A percentile compares a stretch with the other conserved stretches of the same genome.
Evolutionary conservation across 2,888 invertebrate species (phyloP).

Genomic region (Caenorhabditis plicata): DNA sequence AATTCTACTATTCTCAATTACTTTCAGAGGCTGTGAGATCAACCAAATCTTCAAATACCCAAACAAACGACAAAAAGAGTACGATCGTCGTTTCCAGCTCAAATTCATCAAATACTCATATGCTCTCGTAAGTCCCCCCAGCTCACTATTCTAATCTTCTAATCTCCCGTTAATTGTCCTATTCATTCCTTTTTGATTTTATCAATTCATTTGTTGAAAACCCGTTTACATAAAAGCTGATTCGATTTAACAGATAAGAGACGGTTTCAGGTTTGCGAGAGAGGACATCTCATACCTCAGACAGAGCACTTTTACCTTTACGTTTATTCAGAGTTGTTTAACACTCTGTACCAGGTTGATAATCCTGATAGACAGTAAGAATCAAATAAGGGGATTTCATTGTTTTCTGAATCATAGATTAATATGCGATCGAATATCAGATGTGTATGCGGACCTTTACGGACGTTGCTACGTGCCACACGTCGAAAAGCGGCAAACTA

Average conservation of each 20-base stretch:
- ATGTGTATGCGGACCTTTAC: conserved; percentile 54
- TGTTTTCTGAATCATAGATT: conserved; percentile 5
- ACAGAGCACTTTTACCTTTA: conserved; percentile 32
- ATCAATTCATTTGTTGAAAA: not conserved
- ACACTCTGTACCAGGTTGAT: conserved; percentile 49
- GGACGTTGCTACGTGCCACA: conserved; percentile 58
- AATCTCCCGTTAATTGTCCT: no score
- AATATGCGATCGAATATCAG: conserved; percentile 50
- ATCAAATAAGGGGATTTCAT: not conserved
- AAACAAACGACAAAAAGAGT: conserved; percentile 34
- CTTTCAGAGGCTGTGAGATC: conserved; percentile 52
- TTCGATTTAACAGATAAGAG: no score
- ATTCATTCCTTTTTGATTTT: not conserved
- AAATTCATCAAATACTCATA: conserved; percentile 57
- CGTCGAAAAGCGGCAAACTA: conserved; percentile 34
- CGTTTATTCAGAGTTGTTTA: conserved; percentile 39
- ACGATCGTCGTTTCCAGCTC: conserved; percentile 51
- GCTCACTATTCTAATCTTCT: not conserved
- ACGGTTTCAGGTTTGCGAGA: conserved; percentile 47
- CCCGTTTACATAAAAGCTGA: not conserved
- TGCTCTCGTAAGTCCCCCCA: conserved; percentile 49
- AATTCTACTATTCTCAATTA: no score
- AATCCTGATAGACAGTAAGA: conserved; percentile 51
- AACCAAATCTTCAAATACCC: conserved; percentile 45
- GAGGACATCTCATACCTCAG: conserved; percentile 28